phyloP scores from a whole-genome alignment of 2,113 vertebrate genomes.

The Todiramphus chloris region DNA sequence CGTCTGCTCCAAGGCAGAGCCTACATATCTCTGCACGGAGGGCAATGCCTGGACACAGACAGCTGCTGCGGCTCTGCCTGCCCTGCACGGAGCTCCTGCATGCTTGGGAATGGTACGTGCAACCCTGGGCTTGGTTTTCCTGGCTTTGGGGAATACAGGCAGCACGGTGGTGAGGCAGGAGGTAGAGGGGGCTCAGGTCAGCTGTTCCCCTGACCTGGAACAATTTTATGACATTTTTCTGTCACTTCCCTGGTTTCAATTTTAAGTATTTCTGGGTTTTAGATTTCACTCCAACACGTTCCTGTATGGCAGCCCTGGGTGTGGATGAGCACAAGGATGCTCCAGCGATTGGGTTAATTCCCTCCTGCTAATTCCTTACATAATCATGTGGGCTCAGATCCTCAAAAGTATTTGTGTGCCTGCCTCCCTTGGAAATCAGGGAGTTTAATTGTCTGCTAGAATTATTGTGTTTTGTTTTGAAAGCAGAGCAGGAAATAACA shows the following conservation, averaged over 20 bases:
- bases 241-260: background rate
- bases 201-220: background rate
- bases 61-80: background rate
- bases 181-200: background rate
- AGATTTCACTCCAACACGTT: background rate
- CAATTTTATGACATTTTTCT: background rate
- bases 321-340: background rate
- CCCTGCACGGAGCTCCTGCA: rapidly evolving
- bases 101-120: background rate
- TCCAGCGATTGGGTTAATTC: conserved; percentile 16
- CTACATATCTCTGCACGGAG: background rate
- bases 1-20: background rate
- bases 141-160: background rate
- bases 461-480: conserved; percentile 65
- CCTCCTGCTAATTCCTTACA: conserved; percentile 41
- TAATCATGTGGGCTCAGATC: conserved; percentile 53
- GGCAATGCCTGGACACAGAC: background rate
- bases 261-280: background rate
- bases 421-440: conserved; percentile 44
- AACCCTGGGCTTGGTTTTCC: background rate
- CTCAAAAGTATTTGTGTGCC: conserved; percentile 60
- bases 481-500: conserved; percentile 60
- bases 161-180: background rate
- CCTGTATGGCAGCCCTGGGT: rapidly evolving
- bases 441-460: conserved; percentile 64